Evolutionary conservation across 2,113 vertebrate genomes (phyloP), one percentile per base, ranked within the genome.

Genomic region (Eptesicus fuscus): DNA sequence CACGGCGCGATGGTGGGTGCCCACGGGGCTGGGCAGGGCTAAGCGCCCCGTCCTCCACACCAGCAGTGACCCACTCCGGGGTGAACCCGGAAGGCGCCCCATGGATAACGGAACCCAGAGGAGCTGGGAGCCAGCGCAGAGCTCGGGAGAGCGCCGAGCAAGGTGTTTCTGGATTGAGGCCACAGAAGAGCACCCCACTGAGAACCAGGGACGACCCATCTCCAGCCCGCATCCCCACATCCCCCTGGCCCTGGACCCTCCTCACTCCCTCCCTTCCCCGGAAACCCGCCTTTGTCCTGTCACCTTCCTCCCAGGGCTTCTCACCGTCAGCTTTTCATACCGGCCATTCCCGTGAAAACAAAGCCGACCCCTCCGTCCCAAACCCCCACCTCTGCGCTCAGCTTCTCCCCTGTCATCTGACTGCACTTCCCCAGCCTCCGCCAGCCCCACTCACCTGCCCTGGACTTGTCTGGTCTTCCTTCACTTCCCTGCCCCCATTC

Each of bases 1-100:
- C 4, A 12, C 23, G 1, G 13, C 0, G 14, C n/a, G 84, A 22
- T 37, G 4, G 10, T 2, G 25, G 78, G 28, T 11, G 20, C 17
- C 56, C 23, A 1, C 35, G 88, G 3, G 13, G 65, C 1, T 4
- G 32, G 47, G 16, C 7, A 28, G 42, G 49, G 51, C 35, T 14
- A n/a, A 63, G 35, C 0, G 5, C 69, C 32, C 42, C 65, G 20
- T 37, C 73, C 85, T 28, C 16, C 0, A 7, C 2, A 30, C 44
- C 69, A 59, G 92, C 51, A 40, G 22, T 3, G 63, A 25, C 51
- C 85, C 40, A 20, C 4, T 3, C 5, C 1, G 7, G 17, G 47
- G 11, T 17, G 49, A 59, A 53, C 84, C 30, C 11, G 18, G 37
- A 71, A 35, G 23, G 59, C 6, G 10, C 5, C 37, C 37, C 35